These are phyloP conservation scores for Todus mexicanus DNA, from an alignment of 2,797 vertebrate species.

Conservation along the genomic window DNA sequence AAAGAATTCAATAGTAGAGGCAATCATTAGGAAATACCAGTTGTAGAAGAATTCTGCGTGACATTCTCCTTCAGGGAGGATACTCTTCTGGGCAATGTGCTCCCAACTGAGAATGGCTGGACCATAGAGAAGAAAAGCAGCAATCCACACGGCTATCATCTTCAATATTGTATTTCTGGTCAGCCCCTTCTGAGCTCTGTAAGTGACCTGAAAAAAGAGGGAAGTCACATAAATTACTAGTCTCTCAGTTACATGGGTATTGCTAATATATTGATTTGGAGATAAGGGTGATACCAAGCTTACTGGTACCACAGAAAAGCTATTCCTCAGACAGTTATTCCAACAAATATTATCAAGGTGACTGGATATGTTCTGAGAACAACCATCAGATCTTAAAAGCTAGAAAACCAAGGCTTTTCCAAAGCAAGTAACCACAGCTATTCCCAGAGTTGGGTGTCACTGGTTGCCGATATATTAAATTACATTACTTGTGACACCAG, in stretches of 20 bases:
- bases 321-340: not conserved
- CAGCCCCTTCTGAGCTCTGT: slow-evolving; percentile 77
- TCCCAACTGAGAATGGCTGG: slow-evolving; percentile 81
- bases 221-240: not conserved
- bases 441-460: not conserved
- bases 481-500: not conserved
- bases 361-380: not conserved
- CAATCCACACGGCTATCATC: slow-evolving; percentile 76
- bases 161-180: slow-evolving; percentile 71
- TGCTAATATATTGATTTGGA: not conserved
- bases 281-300: not conserved
- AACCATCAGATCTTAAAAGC: not conserved
- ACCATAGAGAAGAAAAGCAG: slow-evolving; percentile 77
- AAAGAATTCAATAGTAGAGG: slow-evolving; percentile 80
- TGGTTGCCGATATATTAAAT: not conserved
- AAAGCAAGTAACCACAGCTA: not conserved
- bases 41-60: slow-evolving; percentile 81
- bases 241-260: not conserved
- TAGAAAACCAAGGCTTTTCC: not conserved
- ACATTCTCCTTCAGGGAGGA: slow-evolving; percentile 73
- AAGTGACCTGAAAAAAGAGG: slow-evolving; percentile 68
- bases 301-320: not conserved
- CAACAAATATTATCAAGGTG: not conserved
- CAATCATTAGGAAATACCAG: slow-evolving; percentile 80
- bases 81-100: slow-evolving; percentile 70